A percentile compares a stretch with the other conserved stretches of the same genome.
Evolutionary conservation across 2,888 invertebrate species (phyloP).

Genomic region (Ochropleura plecta): DNA sequence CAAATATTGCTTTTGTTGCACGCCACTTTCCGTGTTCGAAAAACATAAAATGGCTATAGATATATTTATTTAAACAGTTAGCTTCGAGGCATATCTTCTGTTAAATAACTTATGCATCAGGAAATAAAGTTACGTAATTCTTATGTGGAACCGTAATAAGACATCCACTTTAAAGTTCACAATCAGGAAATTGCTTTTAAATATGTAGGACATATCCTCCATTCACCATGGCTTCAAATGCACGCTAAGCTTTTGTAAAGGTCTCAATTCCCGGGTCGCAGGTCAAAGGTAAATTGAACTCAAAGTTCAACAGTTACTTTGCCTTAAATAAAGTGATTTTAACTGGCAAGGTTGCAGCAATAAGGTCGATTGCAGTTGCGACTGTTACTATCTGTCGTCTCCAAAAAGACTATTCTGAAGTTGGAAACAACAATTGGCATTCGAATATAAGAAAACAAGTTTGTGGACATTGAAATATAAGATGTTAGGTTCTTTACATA

Average conservation of each 20-base stretch:
- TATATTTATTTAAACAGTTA: conserved; percentile 39
- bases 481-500: conserved; percentile 15
- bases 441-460: conserved; percentile 17
- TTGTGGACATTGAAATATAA: conserved; percentile 5
- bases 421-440: conserved; percentile 20
- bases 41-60: conserved; percentile 44
- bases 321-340: conserved; percentile 67
- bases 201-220: conserved; percentile 34
- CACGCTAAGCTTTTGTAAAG: conserved; percentile 25
- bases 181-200: conserved; percentile 33
- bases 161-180: conserved; percentile 31
- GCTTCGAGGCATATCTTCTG: conserved; percentile 37
- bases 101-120: conserved; percentile 59
- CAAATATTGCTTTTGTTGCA: conserved; percentile 55
- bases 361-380: conserved; percentile 70
- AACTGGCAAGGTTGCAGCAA: conserved; percentile 69
- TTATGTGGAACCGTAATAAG: conserved; percentile 42
- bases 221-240: conserved; percentile 6
- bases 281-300: conserved; percentile 50
- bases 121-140: conserved; percentile 63
- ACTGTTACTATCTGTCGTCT: conserved; percentile 43
- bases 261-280: conserved; percentile 35
- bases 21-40: conserved; percentile 57
- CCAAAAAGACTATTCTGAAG: conserved; percentile 25
- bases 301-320: conserved; percentile 63